A percentile compares a stretch with the other conserved stretches of the same genome.
Evolutionary conservation across 2,113 vertebrate genomes (phyloP).

Genomic region (Chamaetylas fuelleborni): DNA sequence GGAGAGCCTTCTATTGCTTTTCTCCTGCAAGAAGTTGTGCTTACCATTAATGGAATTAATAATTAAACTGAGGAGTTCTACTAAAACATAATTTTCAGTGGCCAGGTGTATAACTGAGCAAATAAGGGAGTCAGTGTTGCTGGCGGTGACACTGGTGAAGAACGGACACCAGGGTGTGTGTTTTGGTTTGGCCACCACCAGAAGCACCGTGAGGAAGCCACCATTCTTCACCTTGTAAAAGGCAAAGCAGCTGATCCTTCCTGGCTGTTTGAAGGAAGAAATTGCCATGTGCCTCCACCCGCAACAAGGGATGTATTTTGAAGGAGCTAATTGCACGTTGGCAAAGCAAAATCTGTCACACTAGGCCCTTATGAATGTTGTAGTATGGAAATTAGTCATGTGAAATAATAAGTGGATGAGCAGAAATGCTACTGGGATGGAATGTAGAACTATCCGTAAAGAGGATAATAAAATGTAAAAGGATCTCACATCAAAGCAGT

Average conservation of each 20-base stretch:
- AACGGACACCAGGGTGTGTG: fast-evolving
- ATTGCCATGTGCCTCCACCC: neutral
- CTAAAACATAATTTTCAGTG: neutral
- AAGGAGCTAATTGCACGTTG: neutral
- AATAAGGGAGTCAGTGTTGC: neutral
- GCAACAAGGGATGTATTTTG: neutral
- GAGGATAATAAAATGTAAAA: slow-evolving; percentile 35
- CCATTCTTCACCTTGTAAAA: neutral
- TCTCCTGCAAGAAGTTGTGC: neutral
- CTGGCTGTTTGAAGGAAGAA: neutral
- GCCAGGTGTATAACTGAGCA: neutral
- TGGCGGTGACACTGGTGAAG: neutral
- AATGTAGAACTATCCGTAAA: slow-evolving; percentile 16
- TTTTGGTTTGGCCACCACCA: neutral
- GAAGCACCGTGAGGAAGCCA: neutral
- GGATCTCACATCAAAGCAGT: slow-evolving; percentile 51
- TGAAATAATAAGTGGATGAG: slow-evolving; percentile 38
- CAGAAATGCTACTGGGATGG: slow-evolving; percentile 2
- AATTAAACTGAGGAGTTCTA: neutral
- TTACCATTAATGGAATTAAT: neutral
- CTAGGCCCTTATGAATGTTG: neutral
- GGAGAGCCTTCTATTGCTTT: neutral
- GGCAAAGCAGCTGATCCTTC: neutral
- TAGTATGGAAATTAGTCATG: slow-evolving; percentile 39
- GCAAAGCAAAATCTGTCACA: neutral